These are phyloP conservation scores for Butorides virescens DNA, from an alignment of 2,113 vertebrate species.

Conservation along the genomic window DNA sequence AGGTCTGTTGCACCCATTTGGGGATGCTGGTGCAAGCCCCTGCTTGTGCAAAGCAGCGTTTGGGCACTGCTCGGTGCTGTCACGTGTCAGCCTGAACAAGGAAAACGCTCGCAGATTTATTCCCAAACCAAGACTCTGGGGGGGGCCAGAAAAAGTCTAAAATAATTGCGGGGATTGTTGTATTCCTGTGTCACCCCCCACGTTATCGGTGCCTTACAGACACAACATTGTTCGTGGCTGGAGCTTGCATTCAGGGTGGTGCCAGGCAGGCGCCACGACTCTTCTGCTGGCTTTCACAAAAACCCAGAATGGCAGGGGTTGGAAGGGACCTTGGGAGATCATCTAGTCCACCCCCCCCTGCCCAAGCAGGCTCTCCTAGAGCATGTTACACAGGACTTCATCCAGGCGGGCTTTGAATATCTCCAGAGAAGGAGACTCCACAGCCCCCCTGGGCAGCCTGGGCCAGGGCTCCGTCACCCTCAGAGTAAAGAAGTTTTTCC, in stretches of 20 bases:
- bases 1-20: too few species aligned
- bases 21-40: background rate
- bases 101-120: background rate
- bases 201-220: background rate
- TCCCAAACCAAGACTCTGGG: background rate
- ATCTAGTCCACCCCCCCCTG: too few species aligned
- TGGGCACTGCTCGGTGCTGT: background rate
- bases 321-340: too few species aligned
- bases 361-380: too few species aligned
- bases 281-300: background rate
- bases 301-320: too few species aligned
- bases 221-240: background rate
- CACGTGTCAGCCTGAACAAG: background rate
- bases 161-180: background rate
- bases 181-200: background rate
- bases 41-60: fast-evolving
- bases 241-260: fast-evolving
- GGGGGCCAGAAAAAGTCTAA: background rate
- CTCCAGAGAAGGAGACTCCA: too few species aligned
- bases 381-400: too few species aligned
- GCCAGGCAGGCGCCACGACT: background rate
- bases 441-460: too few species aligned
- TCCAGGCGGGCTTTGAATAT: too few species aligned
- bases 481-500: too few species aligned
- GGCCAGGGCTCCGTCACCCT: too few species aligned